Base-by-base conservation (phyloP, 1,140 invertebrate genomes). In the Semibalanus balanoides region DNA sequence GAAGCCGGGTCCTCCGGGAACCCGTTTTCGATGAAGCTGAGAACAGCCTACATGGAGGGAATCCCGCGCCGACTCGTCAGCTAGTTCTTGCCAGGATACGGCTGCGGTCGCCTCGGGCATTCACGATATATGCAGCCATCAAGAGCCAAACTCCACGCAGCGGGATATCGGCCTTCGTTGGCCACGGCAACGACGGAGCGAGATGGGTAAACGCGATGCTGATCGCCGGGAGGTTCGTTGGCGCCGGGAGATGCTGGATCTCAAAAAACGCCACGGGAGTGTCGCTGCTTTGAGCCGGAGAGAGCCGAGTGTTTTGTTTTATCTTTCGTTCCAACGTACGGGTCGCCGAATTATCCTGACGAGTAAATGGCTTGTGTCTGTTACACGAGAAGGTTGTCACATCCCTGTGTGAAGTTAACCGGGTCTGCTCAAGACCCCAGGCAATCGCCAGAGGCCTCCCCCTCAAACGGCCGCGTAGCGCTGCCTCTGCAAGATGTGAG, bases 381-480 rank as follows among this genome's bases (percentile, higher is more conserved):
- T 78, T 31, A 76, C 30, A 51, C 28, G 7, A 17, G 11, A 9
- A 73, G 43, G n/a, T 78, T 74, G 27, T 35, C 30, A 35, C 30
- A 78, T 29, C 76, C 43, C 0, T 71, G 77, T 30, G 31, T 64
- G 75, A 78, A 77, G 3, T 35, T n/a, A n/a, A n/a, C 1, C 76
- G 74, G 3, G 77, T 70, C n/a, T 78, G 74, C 7, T 31, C 11
- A 27, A 78, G 70, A 19, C 74, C 64, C 77, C 76, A 78, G n/a
- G 76, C 77, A 28, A 78, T 31, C 14, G 74, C 77, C 3, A 78
- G 74, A 3, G 75, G n/a, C n/a, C 73, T 69, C 77, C 76, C 0
- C 77, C 76, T 31, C 77, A 51, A 1, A 77, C n/a, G 7, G 76
- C 7, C 30, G 29, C 72, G 29, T 30, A 77, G 27, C 31, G 35